Percentiles rank a stretch among this genome's conserved stretches.
phyloP scores from a whole-genome alignment of 2,797 vertebrate genomes.

The Myripristis murdjan region DNA sequence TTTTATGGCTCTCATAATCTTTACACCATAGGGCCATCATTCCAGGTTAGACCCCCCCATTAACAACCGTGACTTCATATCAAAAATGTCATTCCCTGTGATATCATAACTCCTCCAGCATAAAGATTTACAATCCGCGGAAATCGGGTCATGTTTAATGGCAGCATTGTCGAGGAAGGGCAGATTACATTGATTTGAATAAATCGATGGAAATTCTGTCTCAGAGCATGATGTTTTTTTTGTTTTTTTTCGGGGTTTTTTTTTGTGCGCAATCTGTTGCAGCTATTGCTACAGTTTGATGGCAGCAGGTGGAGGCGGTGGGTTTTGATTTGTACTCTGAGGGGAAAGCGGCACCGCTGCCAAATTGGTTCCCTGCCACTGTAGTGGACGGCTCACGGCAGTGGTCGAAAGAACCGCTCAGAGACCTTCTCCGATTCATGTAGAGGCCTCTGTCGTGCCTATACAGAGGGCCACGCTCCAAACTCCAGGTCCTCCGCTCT shows the following conservation, averaged over 20 bases:
- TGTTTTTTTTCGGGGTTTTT: too few relatives aligned
- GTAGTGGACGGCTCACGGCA: conserved; percentile 37
- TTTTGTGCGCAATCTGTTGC: conserved; percentile 31
- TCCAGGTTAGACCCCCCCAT: conserved; percentile 33
- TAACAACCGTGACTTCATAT: conserved; percentile 44
- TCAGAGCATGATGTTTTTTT: neutral
- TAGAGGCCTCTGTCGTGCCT: conserved; percentile 20
- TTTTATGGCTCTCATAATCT: conserved; percentile 54
- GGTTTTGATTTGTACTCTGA: conserved; percentile 37
- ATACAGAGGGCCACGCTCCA: neutral
- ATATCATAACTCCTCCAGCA: conserved; percentile 29
- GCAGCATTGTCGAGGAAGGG: conserved; percentile 9
- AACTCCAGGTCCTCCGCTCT: neutral
- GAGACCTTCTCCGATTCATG: conserved; percentile 27
- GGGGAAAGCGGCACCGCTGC: conserved; percentile 7
- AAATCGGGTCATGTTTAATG: conserved; percentile 48
- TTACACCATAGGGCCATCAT: conserved; percentile 39
- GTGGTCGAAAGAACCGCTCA: conserved; percentile 34
- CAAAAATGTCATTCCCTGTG: conserved; percentile 33
- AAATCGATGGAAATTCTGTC: conserved; percentile 21
- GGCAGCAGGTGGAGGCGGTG: conserved; percentile 30
- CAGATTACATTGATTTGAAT: conserved; percentile 10
- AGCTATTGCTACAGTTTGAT: conserved; percentile 24
- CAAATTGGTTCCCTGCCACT: conserved; percentile 45
- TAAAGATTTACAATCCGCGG: conserved; percentile 53